Conservation (phyloP, 2,797 vertebrate species). For the Periophthalmus magnuspinnatus region DNA sequence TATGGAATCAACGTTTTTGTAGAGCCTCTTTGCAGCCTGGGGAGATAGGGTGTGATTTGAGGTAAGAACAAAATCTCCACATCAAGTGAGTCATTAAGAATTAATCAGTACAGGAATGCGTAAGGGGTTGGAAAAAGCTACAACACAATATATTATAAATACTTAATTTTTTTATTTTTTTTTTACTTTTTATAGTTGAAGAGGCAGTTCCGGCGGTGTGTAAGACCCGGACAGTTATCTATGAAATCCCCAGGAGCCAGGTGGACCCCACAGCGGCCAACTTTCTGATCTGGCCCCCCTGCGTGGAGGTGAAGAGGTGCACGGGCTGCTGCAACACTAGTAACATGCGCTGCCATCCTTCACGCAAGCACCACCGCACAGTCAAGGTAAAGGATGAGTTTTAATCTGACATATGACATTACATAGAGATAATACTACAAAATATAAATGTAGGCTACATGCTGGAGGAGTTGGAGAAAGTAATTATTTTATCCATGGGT, state of each 20-base stretch:
- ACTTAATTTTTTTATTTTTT: neutral
- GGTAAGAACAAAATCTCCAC: slow-evolving; percentile 48
- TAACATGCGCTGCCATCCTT: slow-evolving; percentile 91
- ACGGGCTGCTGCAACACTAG: slow-evolving; percentile 90
- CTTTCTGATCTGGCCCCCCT: slow-evolving; percentile 95
- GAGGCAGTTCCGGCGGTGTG: slow-evolving; percentile 91
- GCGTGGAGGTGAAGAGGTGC: slow-evolving; percentile 94
- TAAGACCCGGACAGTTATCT: slow-evolving; percentile 93
- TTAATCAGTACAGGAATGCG: slow-evolving; percentile 54
- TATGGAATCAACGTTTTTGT: slow-evolving; percentile 60
- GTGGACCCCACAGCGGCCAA: slow-evolving; percentile 94
- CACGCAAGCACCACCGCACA: slow-evolving; percentile 75
- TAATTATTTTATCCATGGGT: neutral
- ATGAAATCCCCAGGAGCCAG: slow-evolving; percentile 95
- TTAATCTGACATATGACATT: neutral
- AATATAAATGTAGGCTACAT: neutral
- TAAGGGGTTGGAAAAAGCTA: slow-evolving; percentile 32
- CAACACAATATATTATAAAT: slow-evolving; percentile 25
- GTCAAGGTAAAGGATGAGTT: slow-evolving; percentile 62
- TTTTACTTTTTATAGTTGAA: slow-evolving; percentile 67
- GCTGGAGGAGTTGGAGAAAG: neutral
- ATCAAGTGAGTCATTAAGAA: slow-evolving; percentile 64
- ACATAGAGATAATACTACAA: neutral
- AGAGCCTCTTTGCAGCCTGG: slow-evolving; percentile 50
- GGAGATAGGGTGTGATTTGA: slow-evolving; percentile 47